Evolutionary conservation across 2,888 invertebrate genomes (phyloP), one percentile per base, ranked within the genome.

Genomic region (Prosapia bicincta): DNA sequence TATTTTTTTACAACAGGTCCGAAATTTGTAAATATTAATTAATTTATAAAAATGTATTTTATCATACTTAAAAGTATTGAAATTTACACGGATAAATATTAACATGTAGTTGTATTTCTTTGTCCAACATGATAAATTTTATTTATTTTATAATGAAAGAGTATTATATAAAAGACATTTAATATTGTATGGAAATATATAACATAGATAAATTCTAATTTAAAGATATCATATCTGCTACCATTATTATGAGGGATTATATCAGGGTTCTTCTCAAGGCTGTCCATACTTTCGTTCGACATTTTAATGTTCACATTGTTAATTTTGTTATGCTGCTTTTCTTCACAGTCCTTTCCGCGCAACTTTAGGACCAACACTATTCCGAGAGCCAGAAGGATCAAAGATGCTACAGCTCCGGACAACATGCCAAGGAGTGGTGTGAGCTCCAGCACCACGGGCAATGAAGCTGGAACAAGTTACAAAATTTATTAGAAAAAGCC

Each of bases 341-440:
- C 72, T 54, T 77, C 74, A 24, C 78, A 77, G 69, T 75, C 76
- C 20, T 76, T 69, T 72, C 78, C 79, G n/a, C 78, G 76, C 30
- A 79, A 75, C 28, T 78, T 75, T 66, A 80, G 75, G 80, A 85
- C 84, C 66, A 85, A 83, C 65, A 86, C 83, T 66, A 86, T 85
- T 68, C 85, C 82, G 23, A 85, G 84, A 71, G 86, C 85, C 70
- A 86, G 81, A 28, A 86, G 83, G 23, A 79, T 77, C 54, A 86
- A 83, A 0, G 85, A 84, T 10, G 84, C 84, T 25, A 85, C 85
- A 23, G 85, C 84, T 13, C 86, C 86, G 72, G 84, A 84, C 79
- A 86, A 82, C 23, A 85, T 84, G 6, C 85, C 86, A 75, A 86
- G 81, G 71, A 86, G 83, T 15, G 86, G 85, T 32, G 85, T 86